Conservation (phyloP, 2,797 vertebrate genomes). For the Poecilia velifera region DNA sequence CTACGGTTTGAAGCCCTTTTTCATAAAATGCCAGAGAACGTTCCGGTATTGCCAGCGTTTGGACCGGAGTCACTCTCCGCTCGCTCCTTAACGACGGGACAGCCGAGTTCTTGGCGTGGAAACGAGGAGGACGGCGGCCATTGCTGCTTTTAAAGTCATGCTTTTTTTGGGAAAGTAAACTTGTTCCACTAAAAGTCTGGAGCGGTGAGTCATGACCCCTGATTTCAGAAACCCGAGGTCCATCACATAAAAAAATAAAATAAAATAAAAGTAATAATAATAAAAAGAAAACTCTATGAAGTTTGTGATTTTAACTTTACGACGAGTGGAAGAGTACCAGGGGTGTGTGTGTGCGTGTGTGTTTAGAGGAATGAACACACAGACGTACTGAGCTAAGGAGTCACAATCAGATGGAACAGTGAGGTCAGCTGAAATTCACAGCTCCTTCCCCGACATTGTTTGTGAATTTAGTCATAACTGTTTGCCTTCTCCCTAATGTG, state of each 20-base stretch:
- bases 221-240: not conserved
- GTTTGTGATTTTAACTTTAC: not conserved
- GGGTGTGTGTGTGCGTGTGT: not conserved
- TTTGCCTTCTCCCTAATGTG: constrained; percentile 1
- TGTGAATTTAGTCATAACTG: constrained; percentile 1
- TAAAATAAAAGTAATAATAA: not conserved
- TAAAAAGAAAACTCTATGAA: not conserved
- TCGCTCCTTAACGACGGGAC: not conserved
- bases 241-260: not conserved
- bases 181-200: not conserved
- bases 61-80: not conserved
- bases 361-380: not conserved
- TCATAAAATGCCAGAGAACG: not conserved
- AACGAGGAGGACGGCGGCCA: not conserved
- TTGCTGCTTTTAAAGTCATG: not conserved
- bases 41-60: not conserved
- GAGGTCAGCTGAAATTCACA: not conserved
- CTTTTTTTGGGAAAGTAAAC: not conserved
- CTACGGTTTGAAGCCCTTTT: not conserved
- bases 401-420: not conserved
- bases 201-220: not conserved
- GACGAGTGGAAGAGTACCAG: not conserved
- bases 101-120: not conserved
- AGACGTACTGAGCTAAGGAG: not conserved
- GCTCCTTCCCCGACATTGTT: not conserved